Percentiles rank a stretch among this genome's conserved stretches.
phyloP scores from a whole-genome alignment of 1,140 invertebrate genomes.

The Pygmarrhopalites habei region DNA sequence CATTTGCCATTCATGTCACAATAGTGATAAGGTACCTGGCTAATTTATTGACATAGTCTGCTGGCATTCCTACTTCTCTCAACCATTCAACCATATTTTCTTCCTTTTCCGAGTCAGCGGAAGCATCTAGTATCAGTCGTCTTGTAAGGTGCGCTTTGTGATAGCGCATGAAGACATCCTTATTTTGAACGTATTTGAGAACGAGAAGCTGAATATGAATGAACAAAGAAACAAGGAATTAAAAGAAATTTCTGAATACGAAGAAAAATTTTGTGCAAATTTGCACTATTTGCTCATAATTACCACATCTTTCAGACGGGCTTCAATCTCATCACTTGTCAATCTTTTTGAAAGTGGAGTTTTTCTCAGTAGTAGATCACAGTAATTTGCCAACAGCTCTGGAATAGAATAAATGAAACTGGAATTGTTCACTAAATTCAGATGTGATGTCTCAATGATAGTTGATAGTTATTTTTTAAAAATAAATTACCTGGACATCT shows the following conservation, averaged over 20 bases:
- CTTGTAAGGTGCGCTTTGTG: slow-evolving; percentile 97
- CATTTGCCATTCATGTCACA: no score
- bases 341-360: slow-evolving; percentile 88
- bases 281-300: neutral
- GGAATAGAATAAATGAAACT: no score
- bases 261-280: neutral
- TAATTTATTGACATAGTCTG: slow-evolving; percentile 97
- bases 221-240: slow-evolving; percentile 8
- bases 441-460: no score
- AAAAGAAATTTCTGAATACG: no score
- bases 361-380: slow-evolving; percentile 96
- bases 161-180: slow-evolving; percentile 99
- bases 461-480: no score
- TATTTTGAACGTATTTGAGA: slow-evolving; percentile 98
- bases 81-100: slow-evolving; percentile 97
- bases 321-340: slow-evolving; percentile 95
- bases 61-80: slow-evolving; percentile 72
- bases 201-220: slow-evolving; percentile 64
- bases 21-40: no score
- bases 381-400: slow-evolving; percentile 97
- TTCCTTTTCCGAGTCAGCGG: slow-evolving; percentile 97
- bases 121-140: slow-evolving; percentile 88
- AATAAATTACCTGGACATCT: no score
- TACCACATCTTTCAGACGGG: slow-evolving; percentile 81
- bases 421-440: no score